These are phyloP conservation scores for Parauchenoglanis punctatus DNA, from an alignment of 2,797 vertebrate genomes.

Conservation along the genomic window DNA sequence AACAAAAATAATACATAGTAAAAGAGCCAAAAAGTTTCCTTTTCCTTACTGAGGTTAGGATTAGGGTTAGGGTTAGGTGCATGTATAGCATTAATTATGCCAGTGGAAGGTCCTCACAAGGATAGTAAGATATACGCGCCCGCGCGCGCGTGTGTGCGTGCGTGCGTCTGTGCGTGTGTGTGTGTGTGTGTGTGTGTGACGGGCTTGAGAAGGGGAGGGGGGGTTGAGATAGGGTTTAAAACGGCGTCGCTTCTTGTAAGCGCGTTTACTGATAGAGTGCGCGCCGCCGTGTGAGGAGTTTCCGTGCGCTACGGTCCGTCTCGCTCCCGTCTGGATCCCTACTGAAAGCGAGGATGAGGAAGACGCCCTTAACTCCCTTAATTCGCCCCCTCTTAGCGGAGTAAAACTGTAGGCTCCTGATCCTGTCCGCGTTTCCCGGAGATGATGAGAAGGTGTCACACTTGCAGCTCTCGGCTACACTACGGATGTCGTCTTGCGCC, in stretches of 20 bases:
- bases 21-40: no score
- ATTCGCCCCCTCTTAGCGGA: conserved; percentile 57
- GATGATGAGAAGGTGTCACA: conserved; percentile 52
- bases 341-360: conserved; percentile 38
- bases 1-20: no score
- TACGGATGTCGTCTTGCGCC: conserved; percentile 69
- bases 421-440: conserved; percentile 61
- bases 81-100: not conserved
- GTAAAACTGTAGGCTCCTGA: conserved; percentile 46
- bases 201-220: conserved; percentile 10
- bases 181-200: not conserved
- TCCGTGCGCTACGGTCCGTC: conserved; percentile 37
- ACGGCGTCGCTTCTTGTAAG: conserved; percentile 62
- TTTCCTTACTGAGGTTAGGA: no score
- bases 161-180: not conserved
- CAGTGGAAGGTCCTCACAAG: not conserved
- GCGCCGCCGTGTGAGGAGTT: conserved; percentile 53
- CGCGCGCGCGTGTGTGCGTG: not conserved
- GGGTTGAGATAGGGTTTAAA: conserved; percentile 65
- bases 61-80: no score
- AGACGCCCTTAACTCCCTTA: conserved; percentile 12
- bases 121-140: not conserved
- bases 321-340: conserved; percentile 65
- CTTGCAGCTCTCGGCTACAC: conserved; percentile 39
- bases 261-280: conserved; percentile 60